A percentile compares a stretch with the other conserved stretches of the same genome.
Conservation (phyloP, 2,113 vertebrate genomes). For the Pseudopodoces humilis region DNA sequence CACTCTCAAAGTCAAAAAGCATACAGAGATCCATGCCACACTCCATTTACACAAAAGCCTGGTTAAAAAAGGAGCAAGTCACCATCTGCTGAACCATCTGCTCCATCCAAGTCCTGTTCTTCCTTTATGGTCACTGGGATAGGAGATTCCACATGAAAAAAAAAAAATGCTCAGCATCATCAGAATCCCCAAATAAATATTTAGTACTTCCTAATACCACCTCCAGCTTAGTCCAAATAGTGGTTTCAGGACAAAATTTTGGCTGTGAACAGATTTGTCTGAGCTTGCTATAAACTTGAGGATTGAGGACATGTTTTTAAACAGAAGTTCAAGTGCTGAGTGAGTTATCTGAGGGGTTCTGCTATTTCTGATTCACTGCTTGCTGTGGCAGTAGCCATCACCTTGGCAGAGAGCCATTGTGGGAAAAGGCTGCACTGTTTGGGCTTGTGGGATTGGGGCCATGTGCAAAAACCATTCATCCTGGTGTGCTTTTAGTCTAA, state of each 20-base stretch:
- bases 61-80: constrained; percentile 63
- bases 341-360: not conserved
- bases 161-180: not conserved
- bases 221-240: not conserved
- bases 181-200: constrained; percentile 45
- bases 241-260: constrained; percentile 11
- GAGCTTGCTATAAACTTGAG: not conserved
- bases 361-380: not conserved
- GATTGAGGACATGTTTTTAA: not conserved
- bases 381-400: not conserved
- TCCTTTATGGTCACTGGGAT: constrained; percentile 38
- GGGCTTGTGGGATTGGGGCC: not conserved
- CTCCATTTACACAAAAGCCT: constrained; percentile 54
- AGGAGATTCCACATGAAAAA: constrained; percentile 4
- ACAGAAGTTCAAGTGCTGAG: not conserved
- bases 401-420: not conserved
- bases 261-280: not conserved
- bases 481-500: not conserved
- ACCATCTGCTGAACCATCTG: constrained; percentile 68
- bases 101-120: constrained; percentile 28
- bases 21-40: constrained; percentile 16
- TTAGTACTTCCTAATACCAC: constrained; percentile 20
- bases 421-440: not conserved
- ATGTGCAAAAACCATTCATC: not conserved
- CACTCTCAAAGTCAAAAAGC: constrained; percentile 50